A percentile compares a stretch with the other conserved stretches of the same genome.
These are phyloP conservation scores for Odontocerum albicorne DNA, from an alignment of 2,888 invertebrate genomes.

Conservation along the genomic window DNA sequence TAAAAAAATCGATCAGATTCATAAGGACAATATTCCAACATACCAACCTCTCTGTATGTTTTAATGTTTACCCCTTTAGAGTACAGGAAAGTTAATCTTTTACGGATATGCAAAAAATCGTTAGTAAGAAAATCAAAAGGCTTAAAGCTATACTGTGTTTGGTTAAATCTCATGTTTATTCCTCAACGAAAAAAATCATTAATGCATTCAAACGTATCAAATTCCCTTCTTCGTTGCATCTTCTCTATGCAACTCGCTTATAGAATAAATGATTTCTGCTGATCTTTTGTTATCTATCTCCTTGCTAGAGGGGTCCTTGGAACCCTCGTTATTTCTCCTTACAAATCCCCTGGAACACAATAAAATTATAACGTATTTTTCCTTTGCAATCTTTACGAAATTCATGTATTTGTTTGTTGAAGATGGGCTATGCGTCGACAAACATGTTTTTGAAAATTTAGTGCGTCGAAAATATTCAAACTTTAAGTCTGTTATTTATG, in stretches of 20 bases:
- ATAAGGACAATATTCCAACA: too few species aligned
- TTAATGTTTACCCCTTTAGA: too few species aligned
- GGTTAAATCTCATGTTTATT: not conserved
- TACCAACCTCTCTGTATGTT: too few species aligned
- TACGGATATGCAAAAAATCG: too few species aligned
- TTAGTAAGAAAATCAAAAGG: too few species aligned
- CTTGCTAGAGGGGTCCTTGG: slow-evolving; percentile 2
- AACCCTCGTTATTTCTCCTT: slow-evolving; percentile 3
- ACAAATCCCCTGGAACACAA: slow-evolving; percentile 1
- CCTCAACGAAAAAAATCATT: not conserved
- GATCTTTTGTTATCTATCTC: slow-evolving; percentile 11
- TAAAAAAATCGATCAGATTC: too few species aligned
- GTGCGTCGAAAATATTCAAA: too few species aligned
- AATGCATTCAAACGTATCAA: slow-evolving; percentile 14
- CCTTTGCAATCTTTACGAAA: not conserved
- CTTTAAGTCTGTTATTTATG: too few species aligned
- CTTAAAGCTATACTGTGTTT: too few species aligned
- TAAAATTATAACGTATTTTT: slow-evolving; percentile 11
- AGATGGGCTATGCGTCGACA: slow-evolving; percentile 1
- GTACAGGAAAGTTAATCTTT: too few species aligned
- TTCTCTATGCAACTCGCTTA: slow-evolving; percentile 5
- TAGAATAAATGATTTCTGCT: slow-evolving; percentile 8
- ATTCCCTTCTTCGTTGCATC: slow-evolving; percentile 10
- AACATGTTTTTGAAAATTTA: slow-evolving; percentile 12
- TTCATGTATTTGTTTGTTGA: slow-evolving; percentile 3